Conservation (phyloP, 2,797 vertebrate genomes). For the Neosilurus hyrtlii region DNA sequence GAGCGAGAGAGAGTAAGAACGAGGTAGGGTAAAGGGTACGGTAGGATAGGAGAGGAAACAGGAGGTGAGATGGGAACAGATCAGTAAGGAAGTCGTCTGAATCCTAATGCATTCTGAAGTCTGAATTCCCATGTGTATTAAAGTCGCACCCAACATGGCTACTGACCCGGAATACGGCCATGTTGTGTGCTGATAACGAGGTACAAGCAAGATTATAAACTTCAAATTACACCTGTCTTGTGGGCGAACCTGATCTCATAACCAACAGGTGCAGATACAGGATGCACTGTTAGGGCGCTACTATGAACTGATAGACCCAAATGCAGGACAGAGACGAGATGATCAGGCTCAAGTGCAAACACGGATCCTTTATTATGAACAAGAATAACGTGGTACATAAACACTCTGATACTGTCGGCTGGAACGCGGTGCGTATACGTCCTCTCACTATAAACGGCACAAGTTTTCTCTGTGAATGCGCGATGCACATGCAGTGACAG, state of each 20-base stretch:
- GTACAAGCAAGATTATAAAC: neutral
- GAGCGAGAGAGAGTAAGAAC: constrained; percentile 17
- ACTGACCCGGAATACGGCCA: neutral
- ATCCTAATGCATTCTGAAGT: neutral
- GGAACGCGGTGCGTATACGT: too few species aligned
- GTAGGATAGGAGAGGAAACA: constrained; percentile 7
- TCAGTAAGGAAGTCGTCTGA: neutral
- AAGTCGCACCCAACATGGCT: neutral
- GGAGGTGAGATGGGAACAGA: neutral
- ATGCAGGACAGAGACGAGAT: too few species aligned
- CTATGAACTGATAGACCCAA: too few species aligned
- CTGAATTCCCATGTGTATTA: neutral
- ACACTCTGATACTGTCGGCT: too few species aligned
- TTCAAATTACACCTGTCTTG: neutral
- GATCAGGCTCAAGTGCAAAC: too few species aligned
- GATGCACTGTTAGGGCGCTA: too few species aligned
- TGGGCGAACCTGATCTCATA: neutral
- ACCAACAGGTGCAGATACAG: neutral
- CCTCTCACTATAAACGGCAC: too few species aligned
- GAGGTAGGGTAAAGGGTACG: constrained; percentile 14
- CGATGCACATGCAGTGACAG: too few species aligned
- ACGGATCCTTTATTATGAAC: too few species aligned
- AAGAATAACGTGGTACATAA: too few species aligned
- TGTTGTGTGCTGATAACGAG: neutral
- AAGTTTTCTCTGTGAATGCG: too few species aligned